Base-by-base conservation (phyloP, 2,797 vertebrate genomes). In the Tragelaphus oryx region DNA sequence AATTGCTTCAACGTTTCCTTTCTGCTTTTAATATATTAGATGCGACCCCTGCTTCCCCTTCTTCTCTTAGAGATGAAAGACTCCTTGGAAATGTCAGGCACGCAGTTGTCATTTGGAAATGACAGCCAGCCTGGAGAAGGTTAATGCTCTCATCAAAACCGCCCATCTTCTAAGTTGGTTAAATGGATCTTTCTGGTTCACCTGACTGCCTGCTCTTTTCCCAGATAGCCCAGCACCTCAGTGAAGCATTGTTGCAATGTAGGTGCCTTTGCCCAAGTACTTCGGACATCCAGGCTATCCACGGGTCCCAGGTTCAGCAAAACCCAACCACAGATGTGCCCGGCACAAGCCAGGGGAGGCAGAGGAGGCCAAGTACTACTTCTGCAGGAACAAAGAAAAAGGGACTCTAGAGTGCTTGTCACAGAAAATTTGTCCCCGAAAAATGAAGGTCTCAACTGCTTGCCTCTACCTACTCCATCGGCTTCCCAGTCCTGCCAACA, bases 111-210 rank as follows among this genome's bases (percentile, higher is more conserved):
- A 91, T 88, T 89, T 91, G 87, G 91, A 97, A 94, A 92, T 93
- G 97, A 95, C 81, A 95, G 79, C 59, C 94, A 88, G 95, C 30
- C 26, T 18, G 8, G 89, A 89, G 95, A 97, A 93, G 87, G 93
- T 97, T 97, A 98, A 97, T n/a, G 54, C 0, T 22, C 22, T 95
- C 44, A 89, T 96, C 85, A 93, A 95, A 97, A 97, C 84, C 68
- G 50, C 37, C 81, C 89, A 52, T 52, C 2, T 96, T 93, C 86
- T 78, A 52, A 75, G 79, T 48, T 89, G 83, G 52, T 86, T 96
- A 96, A 96, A 96, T 6, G 44, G 54, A 46, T 81, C 65, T 95
- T 96, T 96, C 46, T 62, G 79, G 74, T 83, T 96, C 2, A 0
- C 57, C 54, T 87, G 80, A 87, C 68, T 91, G 44, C 50, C 95